Percentiles rank a stretch among this genome's conserved stretches.
phyloP scores from a whole-genome alignment of 1,140 invertebrate species.

The Heliconius congener region DNA sequence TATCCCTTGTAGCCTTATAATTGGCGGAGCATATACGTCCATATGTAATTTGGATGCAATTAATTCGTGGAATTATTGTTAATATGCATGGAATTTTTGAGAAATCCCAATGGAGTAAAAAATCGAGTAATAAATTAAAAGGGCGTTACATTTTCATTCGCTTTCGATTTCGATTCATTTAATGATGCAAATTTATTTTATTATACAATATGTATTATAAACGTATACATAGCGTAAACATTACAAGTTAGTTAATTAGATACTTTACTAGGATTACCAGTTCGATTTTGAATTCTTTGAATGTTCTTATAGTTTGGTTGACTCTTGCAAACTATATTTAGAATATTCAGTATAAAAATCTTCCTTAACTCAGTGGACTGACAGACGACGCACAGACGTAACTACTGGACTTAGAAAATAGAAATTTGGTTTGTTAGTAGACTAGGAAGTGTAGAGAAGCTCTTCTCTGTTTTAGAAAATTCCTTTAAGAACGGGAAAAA shows the following conservation, averaged over 20 bases:
- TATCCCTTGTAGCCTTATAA: not conserved
- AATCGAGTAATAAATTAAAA: constrained; percentile 22
- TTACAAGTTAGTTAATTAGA: not conserved
- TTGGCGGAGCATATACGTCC: not conserved
- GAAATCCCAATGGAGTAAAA: constrained; percentile 15
- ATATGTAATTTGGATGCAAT: constrained; percentile 17
- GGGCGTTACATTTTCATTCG: constrained; percentile 26
- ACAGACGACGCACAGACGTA: no score
- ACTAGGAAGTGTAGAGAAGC: no score
- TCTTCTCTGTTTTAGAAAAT: no score
- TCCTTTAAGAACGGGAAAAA: no score
- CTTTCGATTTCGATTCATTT: constrained; percentile 19
- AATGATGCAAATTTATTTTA: not conserved
- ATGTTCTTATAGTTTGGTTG: no score
- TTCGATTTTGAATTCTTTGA: no score
- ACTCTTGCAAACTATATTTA: no score
- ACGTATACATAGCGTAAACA: not conserved
- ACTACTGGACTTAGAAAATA: no score
- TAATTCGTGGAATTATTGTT: constrained; percentile 24
- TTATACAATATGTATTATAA: not conserved
- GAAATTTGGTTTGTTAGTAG: no score
- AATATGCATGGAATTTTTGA: constrained; percentile 28
- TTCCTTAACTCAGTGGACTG: no score
- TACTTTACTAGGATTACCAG: no score
- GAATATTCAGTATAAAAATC: no score